These are phyloP conservation scores for Ascaphus truei DNA, from an alignment of 2,113 vertebrate species.

Conservation along the genomic window DNA sequence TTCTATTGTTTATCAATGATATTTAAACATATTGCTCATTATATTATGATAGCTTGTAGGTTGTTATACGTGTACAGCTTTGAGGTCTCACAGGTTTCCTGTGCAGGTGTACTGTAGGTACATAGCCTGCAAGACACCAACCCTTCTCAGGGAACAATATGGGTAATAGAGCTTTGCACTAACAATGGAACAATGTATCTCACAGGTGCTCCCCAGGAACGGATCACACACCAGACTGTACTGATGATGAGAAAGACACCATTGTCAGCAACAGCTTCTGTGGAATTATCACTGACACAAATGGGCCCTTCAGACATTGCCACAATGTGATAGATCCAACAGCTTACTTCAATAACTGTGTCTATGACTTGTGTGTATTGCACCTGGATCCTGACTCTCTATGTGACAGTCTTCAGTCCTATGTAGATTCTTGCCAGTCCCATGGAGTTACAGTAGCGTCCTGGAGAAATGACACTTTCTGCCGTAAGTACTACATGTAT, in stretches of 20 bases:
- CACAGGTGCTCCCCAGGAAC: slow-evolving; percentile 45
- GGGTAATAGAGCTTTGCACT: too few species aligned
- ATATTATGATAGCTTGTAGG: too few species aligned
- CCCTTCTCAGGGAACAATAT: too few species aligned
- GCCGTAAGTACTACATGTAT: slow-evolving; percentile 41
- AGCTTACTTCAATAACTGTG: slow-evolving; percentile 29
- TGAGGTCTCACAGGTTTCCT: too few species aligned
- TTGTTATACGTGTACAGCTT: too few species aligned
- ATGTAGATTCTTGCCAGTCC: slow-evolving; percentile 33
- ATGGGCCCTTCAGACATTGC: slow-evolving; percentile 22
- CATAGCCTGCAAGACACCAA: too few species aligned
- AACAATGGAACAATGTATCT: too few species aligned
- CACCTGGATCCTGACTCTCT: slow-evolving; percentile 3
- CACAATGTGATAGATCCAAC: slow-evolving; percentile 7
- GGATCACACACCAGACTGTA: slow-evolving; percentile 45
- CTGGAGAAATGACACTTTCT: slow-evolving; percentile 37
- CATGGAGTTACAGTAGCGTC: not conserved
- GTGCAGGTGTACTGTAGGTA: too few species aligned
- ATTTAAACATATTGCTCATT: too few species aligned
- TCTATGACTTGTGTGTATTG: slow-evolving; percentile 32
- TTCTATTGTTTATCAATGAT: too few species aligned
- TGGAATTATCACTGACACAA: slow-evolving; percentile 42
- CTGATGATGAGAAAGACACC: slow-evolving; percentile 41
- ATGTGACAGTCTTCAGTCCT: slow-evolving; percentile 33
- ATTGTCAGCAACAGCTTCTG: slow-evolving; percentile 45